Conservation (phyloP, 2,888 invertebrate genomes). For the Caenorhabditis sulstoni region DNA sequence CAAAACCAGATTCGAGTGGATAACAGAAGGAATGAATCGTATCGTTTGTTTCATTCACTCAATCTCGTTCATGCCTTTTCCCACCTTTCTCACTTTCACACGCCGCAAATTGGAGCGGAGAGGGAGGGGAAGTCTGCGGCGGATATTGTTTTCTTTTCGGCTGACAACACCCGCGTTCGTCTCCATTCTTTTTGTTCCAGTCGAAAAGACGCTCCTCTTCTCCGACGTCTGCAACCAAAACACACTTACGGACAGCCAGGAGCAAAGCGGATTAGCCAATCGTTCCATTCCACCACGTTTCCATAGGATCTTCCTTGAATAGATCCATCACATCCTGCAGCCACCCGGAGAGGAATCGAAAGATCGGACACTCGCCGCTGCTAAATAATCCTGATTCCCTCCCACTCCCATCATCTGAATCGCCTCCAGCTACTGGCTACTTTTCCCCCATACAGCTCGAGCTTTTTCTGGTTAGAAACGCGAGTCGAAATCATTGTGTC, state of each 20-base stretch:
- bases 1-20: conserved; percentile 36
- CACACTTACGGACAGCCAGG: neutral
- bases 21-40: conserved; percentile 21
- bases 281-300: neutral
- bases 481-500: conserved; percentile 43
- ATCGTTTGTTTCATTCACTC: conserved; percentile 24
- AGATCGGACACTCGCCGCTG: too few species aligned
- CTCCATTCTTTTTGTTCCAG: too few species aligned
- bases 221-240: conserved; percentile 3
- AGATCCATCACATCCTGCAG: too few species aligned
- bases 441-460: too few species aligned
- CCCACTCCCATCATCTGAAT: too few species aligned
- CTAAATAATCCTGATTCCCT: too few species aligned
- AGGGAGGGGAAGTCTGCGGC: neutral
- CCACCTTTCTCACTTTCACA: conserved; percentile 1
- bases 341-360: too few species aligned
- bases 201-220: neutral
- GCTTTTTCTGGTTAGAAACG: too few species aligned
- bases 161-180: too few species aligned
- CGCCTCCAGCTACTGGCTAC: too few species aligned
- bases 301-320: conserved; percentile 30
- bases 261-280: conserved; percentile 16
- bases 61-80: conserved; percentile 22
- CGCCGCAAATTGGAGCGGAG: neutral
- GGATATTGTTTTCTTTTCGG: too few species aligned